Evolutionary conservation across 1,140 invertebrate genomes (phyloP).

Genomic region (Lepidurus apus): DNA sequence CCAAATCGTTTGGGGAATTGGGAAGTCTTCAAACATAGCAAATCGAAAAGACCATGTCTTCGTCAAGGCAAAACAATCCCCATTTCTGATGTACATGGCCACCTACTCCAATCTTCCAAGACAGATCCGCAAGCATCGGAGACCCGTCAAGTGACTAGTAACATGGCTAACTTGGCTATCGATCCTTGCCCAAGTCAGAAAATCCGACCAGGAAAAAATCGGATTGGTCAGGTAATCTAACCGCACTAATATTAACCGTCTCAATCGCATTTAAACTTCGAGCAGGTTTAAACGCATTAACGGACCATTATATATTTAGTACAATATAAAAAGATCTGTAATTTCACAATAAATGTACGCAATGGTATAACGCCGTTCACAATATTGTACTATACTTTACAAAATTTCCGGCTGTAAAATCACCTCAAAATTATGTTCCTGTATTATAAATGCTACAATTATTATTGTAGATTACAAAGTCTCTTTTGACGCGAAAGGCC

Average conservation of each 20-base stretch:
- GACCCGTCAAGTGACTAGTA: background rate
- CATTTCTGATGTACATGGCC: slow-evolving; percentile 24
- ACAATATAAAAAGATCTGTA: too few relatives aligned
- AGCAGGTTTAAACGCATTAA: too few relatives aligned
- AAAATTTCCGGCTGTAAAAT: too few relatives aligned
- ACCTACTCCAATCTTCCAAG: background rate
- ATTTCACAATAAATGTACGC: too few relatives aligned
- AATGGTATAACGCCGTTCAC: too few relatives aligned
- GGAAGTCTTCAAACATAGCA: slow-evolving; percentile 29
- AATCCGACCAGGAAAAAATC: background rate
- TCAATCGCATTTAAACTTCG: too few relatives aligned
- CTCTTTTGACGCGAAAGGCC: too few relatives aligned
- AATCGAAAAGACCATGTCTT: slow-evolving; percentile 5
- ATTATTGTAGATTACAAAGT: too few relatives aligned
- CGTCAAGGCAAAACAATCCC: slow-evolving; percentile 23
- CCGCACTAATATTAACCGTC: background rate
- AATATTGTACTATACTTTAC: too few relatives aligned
- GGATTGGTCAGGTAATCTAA: background rate
- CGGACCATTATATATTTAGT: too few relatives aligned
- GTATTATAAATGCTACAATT: too few relatives aligned
- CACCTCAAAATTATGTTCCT: too few relatives aligned
- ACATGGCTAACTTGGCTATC: background rate
- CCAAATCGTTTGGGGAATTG: slow-evolving; percentile 31
- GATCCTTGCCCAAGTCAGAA: background rate
- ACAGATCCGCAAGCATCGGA: background rate